Conservation (phyloP, 2,888 invertebrate genomes). For the Unio pictorum region DNA sequence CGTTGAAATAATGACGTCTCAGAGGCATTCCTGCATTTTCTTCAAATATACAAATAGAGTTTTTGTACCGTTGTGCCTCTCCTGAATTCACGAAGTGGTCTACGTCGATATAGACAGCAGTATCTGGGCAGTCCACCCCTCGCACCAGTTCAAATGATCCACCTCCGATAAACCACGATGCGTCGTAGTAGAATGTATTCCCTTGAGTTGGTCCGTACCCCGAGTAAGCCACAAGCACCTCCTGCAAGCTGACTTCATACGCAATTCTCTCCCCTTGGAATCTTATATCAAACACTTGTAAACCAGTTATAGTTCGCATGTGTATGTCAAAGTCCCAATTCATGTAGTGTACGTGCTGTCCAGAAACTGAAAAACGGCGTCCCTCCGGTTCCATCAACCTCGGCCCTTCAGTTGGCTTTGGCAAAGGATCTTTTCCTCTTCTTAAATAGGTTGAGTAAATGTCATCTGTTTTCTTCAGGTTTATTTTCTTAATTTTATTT, state of each 20-base stretch:
- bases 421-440: not conserved
- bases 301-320: slow-evolving; percentile 45
- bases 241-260: slow-evolving; percentile 61
- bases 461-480: too few species aligned
- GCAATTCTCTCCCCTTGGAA: slow-evolving; percentile 54
- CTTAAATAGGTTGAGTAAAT: slow-evolving; percentile 3
- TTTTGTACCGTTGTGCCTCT: slow-evolving; percentile 21
- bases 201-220: slow-evolving; percentile 45
- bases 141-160: slow-evolving; percentile 47
- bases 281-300: slow-evolving; percentile 49
- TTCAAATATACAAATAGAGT: slow-evolving; percentile 61
- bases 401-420: slow-evolving; percentile 40
- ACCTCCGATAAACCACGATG: slow-evolving; percentile 49
- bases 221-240: slow-evolving; percentile 53
- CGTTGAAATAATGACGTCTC: slow-evolving; percentile 48
- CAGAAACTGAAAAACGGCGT: slow-evolving; percentile 53
- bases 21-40: slow-evolving; percentile 49
- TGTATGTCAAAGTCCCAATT: slow-evolving; percentile 60
- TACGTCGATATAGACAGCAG: slow-evolving; percentile 51
- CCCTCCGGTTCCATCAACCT: slow-evolving; percentile 54
- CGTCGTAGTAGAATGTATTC: slow-evolving; percentile 45
- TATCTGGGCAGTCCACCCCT: slow-evolving; percentile 62
- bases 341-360: slow-evolving; percentile 52
- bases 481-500: slow-evolving; percentile 10
- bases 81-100: slow-evolving; percentile 37